Conservation (phyloP, 2,797 vertebrate genomes). For the Pseudomugil gertrudae region DNA sequence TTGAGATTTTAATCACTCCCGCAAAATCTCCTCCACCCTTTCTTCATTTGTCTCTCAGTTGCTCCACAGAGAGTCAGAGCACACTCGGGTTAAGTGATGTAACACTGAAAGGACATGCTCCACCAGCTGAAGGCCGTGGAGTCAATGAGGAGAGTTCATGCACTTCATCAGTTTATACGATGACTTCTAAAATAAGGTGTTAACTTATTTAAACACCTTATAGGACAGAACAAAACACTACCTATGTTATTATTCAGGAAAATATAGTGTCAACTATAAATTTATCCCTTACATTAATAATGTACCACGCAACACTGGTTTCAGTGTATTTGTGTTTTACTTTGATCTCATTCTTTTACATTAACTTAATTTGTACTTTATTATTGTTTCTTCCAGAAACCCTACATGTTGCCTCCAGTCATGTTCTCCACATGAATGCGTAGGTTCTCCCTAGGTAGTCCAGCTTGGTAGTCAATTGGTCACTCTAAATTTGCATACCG, state of each 20-base stretch:
- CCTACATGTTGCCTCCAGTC: no score
- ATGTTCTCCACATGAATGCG: no score
- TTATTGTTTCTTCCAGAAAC: no score
- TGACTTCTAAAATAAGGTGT: slow-evolving; percentile 35
- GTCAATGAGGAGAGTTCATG: slow-evolving; percentile 31
- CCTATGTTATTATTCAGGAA: not conserved
- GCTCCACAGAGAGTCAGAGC: slow-evolving; percentile 31
- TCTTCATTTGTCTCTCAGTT: slow-evolving; percentile 46
- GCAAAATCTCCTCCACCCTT: slow-evolving; percentile 61
- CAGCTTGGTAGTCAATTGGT: no score
- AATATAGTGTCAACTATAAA: not conserved
- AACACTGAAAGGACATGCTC: slow-evolving; percentile 31
- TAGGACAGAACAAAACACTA: not conserved
- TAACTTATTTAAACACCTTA: slow-evolving; percentile 13
- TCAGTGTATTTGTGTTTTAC: not conserved
- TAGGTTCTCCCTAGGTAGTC: no score
- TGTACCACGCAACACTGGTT: not conserved
- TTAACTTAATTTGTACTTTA: no score
- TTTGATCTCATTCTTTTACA: no score
- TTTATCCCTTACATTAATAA: no score
- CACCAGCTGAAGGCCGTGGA: slow-evolving; percentile 27
- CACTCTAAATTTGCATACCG: no score
- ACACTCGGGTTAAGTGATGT: slow-evolving; percentile 39
- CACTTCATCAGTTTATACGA: slow-evolving; percentile 42
- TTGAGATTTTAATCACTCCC: slow-evolving; percentile 73